A percentile compares a stretch with the other conserved stretches of the same genome.
Evolutionary conservation across 2,797 vertebrate species (phyloP).

Genomic region (Thalassophryne amazonica): DNA sequence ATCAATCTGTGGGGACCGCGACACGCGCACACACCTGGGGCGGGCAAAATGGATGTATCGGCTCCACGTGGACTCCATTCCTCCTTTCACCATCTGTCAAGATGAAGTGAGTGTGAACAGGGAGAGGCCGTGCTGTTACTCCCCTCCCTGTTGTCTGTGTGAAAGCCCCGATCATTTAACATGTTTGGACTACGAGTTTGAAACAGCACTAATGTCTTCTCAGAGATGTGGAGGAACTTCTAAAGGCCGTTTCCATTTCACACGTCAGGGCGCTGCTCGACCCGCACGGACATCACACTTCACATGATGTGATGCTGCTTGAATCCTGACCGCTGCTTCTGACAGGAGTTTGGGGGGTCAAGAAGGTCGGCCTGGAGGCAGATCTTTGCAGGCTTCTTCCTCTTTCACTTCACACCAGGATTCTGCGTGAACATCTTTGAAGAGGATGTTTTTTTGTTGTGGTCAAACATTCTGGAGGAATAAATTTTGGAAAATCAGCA

Average conservation of each 20-base stretch:
- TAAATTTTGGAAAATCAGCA: not conserved
- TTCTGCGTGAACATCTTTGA: slow-evolving; percentile 35
- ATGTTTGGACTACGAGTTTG: slow-evolving; percentile 60
- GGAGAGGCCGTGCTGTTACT: slow-evolving; percentile 31
- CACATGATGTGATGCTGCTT: slow-evolving; percentile 57
- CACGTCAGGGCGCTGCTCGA: not conserved
- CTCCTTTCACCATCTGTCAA: slow-evolving; percentile 31
- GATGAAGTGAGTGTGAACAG: slow-evolving; percentile 34
- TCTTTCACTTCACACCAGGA: slow-evolving; percentile 22
- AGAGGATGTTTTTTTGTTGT: not conserved
- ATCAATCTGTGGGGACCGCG: slow-evolving; percentile 9
- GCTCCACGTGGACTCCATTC: slow-evolving; percentile 23
- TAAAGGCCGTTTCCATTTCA: slow-evolving; percentile 60
- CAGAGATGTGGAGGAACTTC: slow-evolving; percentile 33
- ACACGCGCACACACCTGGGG: slow-evolving; percentile 16
- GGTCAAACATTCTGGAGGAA: not conserved
- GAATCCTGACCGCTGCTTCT: slow-evolving; percentile 42
- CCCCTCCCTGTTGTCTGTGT: slow-evolving; percentile 17
- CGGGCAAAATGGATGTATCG: slow-evolving; percentile 1
- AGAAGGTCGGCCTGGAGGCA: slow-evolving; percentile 52
- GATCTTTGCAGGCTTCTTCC: slow-evolving; percentile 37
- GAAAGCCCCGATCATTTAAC: slow-evolving; percentile 59
- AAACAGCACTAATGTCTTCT: slow-evolving; percentile 70
- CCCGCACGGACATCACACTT: slow-evolving; percentile 39
- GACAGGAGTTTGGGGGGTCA: slow-evolving; percentile 51